Evolutionary conservation across 2,113 vertebrate genomes (phyloP).

Genomic region (Isichthys henryi): DNA sequence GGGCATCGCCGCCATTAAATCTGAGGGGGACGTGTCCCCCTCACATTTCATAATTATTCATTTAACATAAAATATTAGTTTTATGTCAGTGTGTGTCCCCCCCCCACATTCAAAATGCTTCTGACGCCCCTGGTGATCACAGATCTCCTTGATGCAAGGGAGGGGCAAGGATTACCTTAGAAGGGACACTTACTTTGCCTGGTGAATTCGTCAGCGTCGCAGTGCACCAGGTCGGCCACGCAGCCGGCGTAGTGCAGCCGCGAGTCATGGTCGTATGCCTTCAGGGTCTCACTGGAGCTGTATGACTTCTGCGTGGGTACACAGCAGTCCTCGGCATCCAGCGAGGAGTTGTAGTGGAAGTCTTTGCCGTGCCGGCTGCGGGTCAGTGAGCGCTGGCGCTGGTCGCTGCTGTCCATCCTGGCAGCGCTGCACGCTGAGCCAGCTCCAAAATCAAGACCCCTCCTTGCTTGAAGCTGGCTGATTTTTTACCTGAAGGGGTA

Average conservation of each 20-base stretch:
- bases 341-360: conserved; percentile 69
- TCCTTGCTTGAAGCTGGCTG: not conserved
- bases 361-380: conserved; percentile 66
- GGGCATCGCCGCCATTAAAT: no score
- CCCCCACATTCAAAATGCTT: no score
- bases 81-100: no score
- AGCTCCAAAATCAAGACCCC: not conserved
- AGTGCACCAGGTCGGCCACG: conserved; percentile 73
- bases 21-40: no score
- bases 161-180: not conserved
- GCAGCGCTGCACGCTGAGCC: not conserved
- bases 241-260: conserved; percentile 73
- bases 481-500: conserved; percentile 20
- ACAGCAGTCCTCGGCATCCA: conserved; percentile 69
- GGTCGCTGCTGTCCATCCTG: conserved; percentile 73
- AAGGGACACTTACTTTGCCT: conserved; percentile 64
- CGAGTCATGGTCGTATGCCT: conserved; percentile 70
- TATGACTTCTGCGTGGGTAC: conserved; percentile 75
- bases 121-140: no score
- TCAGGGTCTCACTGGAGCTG: conserved; percentile 75
- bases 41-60: no score
- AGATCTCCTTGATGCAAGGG: not conserved
- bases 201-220: conserved; percentile 71
- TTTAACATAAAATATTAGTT: no score
- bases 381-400: conserved; percentile 70